A percentile compares a stretch with the other conserved stretches of the same genome.
These are phyloP conservation scores for Schrankia costaestrigalis DNA, from an alignment of 2,888 invertebrate genomes.

Conservation along the genomic window DNA sequence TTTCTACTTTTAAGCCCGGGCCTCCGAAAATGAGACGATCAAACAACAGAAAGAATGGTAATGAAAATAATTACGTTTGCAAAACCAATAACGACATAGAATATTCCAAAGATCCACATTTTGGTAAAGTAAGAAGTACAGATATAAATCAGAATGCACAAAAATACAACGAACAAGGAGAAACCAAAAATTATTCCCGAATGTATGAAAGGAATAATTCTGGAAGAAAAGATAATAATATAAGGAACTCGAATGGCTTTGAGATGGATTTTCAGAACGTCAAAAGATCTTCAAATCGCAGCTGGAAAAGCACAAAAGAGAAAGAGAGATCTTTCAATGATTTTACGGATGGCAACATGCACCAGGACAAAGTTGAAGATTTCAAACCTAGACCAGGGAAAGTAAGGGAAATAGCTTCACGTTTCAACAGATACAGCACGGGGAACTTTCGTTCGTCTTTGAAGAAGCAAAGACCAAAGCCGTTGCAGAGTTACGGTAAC, in stretches of 20 bases:
- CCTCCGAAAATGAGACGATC: slow-evolving; percentile 56
- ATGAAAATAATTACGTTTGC: slow-evolving; percentile 48
- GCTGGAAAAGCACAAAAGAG: slow-evolving; percentile 39
- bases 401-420: slow-evolving; percentile 71
- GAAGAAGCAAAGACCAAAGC: slow-evolving; percentile 77
- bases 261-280: slow-evolving; percentile 34
- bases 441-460: slow-evolving; percentile 46
- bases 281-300: slow-evolving; percentile 49
- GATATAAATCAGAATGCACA: slow-evolving; percentile 39
- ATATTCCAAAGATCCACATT: slow-evolving; percentile 66
- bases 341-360: slow-evolving; percentile 17
- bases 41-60: slow-evolving; percentile 42
- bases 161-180: slow-evolving; percentile 48
- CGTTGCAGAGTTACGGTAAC: slow-evolving; percentile 79
- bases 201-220: slow-evolving; percentile 63
- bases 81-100: slow-evolving; percentile 68
- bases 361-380: slow-evolving; percentile 33
- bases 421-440: slow-evolving; percentile 59
- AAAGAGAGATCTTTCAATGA: slow-evolving; percentile 45
- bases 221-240: slow-evolving; percentile 34
- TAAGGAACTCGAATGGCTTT: slow-evolving; percentile 34
- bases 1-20: slow-evolving; percentile 59
- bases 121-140: slow-evolving; percentile 46
- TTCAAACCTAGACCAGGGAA: slow-evolving; percentile 64
- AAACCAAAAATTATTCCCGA: slow-evolving; percentile 45